These are phyloP conservation scores for Ochropleura plecta DNA, from an alignment of 2,888 invertebrate genomes.

Conservation along the genomic window DNA sequence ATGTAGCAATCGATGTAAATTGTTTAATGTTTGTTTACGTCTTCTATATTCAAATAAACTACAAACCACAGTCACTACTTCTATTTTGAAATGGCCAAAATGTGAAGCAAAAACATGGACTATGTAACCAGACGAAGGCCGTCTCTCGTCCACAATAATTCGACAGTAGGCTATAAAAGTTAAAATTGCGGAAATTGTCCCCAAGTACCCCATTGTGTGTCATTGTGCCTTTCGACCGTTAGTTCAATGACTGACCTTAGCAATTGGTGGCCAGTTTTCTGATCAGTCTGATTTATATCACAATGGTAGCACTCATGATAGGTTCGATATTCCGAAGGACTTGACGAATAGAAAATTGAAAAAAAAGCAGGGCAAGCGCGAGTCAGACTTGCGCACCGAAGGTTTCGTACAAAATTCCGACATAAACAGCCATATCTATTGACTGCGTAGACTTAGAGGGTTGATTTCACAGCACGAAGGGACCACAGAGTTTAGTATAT, in stretches of 20 bases:
- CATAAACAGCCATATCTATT: no score
- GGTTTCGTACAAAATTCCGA: no score
- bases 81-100: neutral
- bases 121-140: conserved; percentile 25
- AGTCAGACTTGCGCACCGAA: no score
- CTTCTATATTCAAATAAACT: neutral
- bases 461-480: no score
- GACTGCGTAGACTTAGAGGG: no score
- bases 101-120: neutral
- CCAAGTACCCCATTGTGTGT: conserved; percentile 1
- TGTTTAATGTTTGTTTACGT: neutral
- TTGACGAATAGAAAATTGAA: neutral
- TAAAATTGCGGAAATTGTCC: conserved; percentile 38
- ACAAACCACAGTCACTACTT: neutral
- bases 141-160: conserved; percentile 20
- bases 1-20: neutral
- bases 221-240: conserved; percentile 34
- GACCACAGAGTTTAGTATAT: no score
- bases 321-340: neutral
- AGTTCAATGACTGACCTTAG: conserved; percentile 21
- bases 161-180: conserved; percentile 21
- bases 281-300: neutral
- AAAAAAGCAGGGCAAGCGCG: no score
- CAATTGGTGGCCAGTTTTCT: neutral
- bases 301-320: neutral